phyloP scores from a whole-genome alignment of 2,888 invertebrate species.

The Baccha elongata region DNA sequence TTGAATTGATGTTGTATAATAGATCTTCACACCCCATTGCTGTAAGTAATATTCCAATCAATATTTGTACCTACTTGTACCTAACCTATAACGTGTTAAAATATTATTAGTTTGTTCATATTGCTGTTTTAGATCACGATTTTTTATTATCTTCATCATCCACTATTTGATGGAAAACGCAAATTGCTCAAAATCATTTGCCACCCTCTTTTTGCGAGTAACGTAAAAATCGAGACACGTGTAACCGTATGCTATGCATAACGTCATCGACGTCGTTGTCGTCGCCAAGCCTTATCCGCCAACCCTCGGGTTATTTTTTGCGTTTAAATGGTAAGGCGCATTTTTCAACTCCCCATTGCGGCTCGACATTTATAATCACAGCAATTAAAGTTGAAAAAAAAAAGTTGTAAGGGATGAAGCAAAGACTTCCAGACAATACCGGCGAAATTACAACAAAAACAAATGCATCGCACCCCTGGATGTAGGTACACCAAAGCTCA shows the following conservation, averaged over 20 bases:
- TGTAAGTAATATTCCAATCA: conserved; percentile 49
- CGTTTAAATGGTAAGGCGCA: conserved; percentile 17
- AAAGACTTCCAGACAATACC: conserved; percentile 52
- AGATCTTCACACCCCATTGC: conserved; percentile 41
- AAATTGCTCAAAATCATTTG: conserved; percentile 21
- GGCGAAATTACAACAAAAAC: conserved; percentile 54
- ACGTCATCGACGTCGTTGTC: conserved; percentile 41
- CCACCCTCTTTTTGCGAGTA: conserved; percentile 34
- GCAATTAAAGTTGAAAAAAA: conserved; percentile 57
- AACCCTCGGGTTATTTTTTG: conserved; percentile 13
- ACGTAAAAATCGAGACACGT: conserved; percentile 63
- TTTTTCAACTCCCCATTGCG: conserved; percentile 36
- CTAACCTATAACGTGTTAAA: conserved; percentile 46
- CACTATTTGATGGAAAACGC: neutral
- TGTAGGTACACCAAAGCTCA: neutral
- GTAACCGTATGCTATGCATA: conserved; percentile 54
- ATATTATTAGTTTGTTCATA: conserved; percentile 46
- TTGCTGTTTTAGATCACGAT: neutral
- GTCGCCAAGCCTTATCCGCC: conserved; percentile 46
- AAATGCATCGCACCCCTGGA: neutral
- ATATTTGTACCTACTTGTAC: no score
- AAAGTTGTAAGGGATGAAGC: neutral
- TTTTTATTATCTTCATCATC: neutral
- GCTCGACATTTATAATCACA: conserved; percentile 66
- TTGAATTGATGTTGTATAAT: neutral